These are phyloP conservation scores for Oscheius onirici DNA, from an alignment of 2,888 invertebrate species.

Conservation along the genomic window DNA sequence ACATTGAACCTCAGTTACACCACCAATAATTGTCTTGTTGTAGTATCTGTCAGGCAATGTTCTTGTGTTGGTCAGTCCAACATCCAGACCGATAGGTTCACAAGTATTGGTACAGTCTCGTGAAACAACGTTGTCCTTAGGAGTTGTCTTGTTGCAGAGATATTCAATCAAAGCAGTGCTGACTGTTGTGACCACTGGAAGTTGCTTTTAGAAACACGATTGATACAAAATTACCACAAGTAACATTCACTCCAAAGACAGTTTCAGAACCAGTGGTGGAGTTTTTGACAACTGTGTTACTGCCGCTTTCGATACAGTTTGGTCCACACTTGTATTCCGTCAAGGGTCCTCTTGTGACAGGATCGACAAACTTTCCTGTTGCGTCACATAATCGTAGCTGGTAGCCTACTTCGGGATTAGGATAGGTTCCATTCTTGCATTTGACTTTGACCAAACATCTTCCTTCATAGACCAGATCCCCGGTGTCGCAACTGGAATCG, in stretches of 20 bases:
- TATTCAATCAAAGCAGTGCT: not conserved
- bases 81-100: not conserved
- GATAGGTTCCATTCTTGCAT: not conserved
- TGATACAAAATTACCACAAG: not conserved
- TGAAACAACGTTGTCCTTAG: not conserved
- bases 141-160: not conserved
- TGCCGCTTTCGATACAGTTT: not conserved
- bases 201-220: no score
- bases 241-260: not conserved
- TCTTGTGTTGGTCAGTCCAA: not conserved
- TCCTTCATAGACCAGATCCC: not conserved
- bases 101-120: slow-evolving; percentile 4
- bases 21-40: no score
- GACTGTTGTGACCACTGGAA: not conserved
- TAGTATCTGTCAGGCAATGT: no score
- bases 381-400: not conserved
- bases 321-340: not conserved
- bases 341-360: not conserved
- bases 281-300: not conserved
- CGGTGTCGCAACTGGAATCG: not conserved
- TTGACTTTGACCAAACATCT: not conserved
- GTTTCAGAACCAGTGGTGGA: not conserved
- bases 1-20: no score
- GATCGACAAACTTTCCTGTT: not conserved
- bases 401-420: not conserved